These are phyloP conservation scores for Poeciliopsis turrubarensis DNA, from an alignment of 2,113 vertebrate genomes.

Conservation along the genomic window DNA sequence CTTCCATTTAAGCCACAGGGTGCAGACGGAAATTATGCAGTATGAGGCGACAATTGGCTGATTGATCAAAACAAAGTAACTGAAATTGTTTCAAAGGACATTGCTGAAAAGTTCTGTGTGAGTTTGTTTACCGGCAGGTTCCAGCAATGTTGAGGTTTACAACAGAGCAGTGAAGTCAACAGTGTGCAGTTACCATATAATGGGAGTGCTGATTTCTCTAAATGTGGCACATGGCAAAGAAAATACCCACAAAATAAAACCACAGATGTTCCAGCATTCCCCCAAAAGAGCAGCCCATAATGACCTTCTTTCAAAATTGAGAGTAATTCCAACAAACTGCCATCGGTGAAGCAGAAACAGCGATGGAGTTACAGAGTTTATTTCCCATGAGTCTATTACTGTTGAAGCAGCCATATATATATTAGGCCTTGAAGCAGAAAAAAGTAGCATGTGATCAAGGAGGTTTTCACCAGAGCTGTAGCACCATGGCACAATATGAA, in stretches of 20 bases:
- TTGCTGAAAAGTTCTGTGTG: not conserved
- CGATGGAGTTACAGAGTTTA: conserved; percentile 59
- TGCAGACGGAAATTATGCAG: not conserved
- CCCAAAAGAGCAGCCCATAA: conserved; percentile 29
- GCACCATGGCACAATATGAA: conserved; percentile 20
- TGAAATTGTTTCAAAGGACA: not conserved
- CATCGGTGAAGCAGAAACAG: conserved; percentile 55
- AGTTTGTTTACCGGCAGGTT: not conserved
- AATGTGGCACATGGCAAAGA: conserved; percentile 6
- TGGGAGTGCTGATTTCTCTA: not conserved
- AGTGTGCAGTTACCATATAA: conserved; percentile 1
- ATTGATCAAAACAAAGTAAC: not conserved
- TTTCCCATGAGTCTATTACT: conserved; percentile 70
- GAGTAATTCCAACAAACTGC: conserved; percentile 63
- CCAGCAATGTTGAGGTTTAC: not conserved
- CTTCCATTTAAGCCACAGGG: not conserved
- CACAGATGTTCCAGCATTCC: conserved; percentile 21
- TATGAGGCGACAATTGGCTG: not conserved
- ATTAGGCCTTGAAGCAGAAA: conserved; percentile 62
- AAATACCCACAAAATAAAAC: not conserved
- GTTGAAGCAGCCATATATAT: conserved; percentile 59
- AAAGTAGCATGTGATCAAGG: conserved; percentile 30
- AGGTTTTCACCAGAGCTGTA: conserved; percentile 28
- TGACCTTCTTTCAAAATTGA: conserved; percentile 55
- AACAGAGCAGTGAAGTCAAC: not conserved